Percentiles rank a stretch among this genome's conserved stretches.
Evolutionary conservation across 2,797 vertebrate genomes (phyloP).

Genomic region (Halcyon badia): DNA sequence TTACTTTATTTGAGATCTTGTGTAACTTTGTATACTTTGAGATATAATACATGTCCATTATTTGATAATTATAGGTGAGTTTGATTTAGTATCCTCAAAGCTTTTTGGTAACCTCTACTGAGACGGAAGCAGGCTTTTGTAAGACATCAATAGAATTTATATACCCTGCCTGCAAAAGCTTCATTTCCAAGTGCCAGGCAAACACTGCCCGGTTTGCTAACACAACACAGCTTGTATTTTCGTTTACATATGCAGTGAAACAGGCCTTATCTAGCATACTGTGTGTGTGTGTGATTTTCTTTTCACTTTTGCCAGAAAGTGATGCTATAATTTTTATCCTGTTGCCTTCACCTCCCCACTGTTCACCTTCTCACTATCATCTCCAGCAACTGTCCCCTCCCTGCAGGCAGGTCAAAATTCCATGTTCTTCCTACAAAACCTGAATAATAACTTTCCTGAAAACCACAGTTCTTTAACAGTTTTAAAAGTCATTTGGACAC

Average conservation of each 20-base stretch:
- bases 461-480: neutral
- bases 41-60: neutral
- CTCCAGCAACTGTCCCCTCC: fast-evolving
- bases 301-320: neutral
- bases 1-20: neutral
- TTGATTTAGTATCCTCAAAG: neutral
- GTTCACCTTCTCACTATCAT: neutral
- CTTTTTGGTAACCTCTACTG: neutral
- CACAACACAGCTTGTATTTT: neutral
- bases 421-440: neutral
- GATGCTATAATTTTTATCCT: neutral
- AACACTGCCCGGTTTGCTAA: neutral
- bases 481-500: neutral
- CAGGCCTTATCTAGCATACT: neutral
- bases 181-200: neutral
- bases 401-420: neutral
- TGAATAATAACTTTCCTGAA: neutral
- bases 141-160: neutral
- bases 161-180: neutral
- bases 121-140: neutral
- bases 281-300: neutral
- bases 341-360: neutral
- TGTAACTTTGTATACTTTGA: neutral
- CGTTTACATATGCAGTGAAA: neutral
- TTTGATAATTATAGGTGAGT: neutral